These are phyloP conservation scores for Chrysochloris asiatica DNA, from an alignment of 2,113 vertebrate species.

Conservation along the genomic window DNA sequence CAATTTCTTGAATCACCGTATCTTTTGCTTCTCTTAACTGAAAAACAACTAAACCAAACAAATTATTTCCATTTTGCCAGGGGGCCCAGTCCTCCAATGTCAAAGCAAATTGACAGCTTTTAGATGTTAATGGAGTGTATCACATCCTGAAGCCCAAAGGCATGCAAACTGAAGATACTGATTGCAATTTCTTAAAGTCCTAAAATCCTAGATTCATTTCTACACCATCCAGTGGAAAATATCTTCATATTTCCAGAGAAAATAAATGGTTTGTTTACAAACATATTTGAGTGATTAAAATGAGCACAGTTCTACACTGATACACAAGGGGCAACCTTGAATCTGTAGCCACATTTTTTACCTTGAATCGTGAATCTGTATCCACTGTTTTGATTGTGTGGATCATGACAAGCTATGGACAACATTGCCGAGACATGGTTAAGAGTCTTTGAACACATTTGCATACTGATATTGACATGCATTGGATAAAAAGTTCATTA, in stretches of 20 bases:
- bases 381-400: no score
- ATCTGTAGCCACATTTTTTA: no score
- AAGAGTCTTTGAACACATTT: background rate
- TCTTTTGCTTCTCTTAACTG: background rate
- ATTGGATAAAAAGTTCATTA: no score
- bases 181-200: background rate
- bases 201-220: background rate
- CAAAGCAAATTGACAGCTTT: background rate
- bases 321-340: no score
- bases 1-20: background rate
- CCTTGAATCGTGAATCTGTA: no score
- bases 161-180: rapidly evolving
- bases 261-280: background rate
- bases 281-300: background rate
- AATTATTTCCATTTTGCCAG: background rate
- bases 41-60: background rate
- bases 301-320: no score
- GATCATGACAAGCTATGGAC: no score
- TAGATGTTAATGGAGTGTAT: background rate
- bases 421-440: no score
- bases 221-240: background rate
- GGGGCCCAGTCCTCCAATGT: background rate
- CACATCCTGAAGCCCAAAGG: no score
- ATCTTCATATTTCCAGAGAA: background rate
- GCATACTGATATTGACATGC: rapidly evolving